Percentiles rank a stretch among this genome's conserved stretches.
These are phyloP conservation scores for Pituophis catenifer DNA, from an alignment of 2,113 vertebrate species.

Conservation along the genomic window DNA sequence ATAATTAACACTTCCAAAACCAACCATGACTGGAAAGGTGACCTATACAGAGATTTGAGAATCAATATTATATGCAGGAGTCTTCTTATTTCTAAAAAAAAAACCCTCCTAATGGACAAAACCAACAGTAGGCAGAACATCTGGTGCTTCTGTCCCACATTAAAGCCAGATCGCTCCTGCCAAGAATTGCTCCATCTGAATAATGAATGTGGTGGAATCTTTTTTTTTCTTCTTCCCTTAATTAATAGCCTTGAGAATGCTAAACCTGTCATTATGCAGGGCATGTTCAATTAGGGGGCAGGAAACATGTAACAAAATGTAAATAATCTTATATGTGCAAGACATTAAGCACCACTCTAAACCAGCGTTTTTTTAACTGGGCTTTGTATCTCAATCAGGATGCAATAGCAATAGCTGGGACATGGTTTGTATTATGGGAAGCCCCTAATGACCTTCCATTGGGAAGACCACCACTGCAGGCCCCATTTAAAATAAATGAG, in stretches of 20 bases:
- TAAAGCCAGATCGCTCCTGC: slow-evolving; percentile 17
- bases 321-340: slow-evolving; percentile 21
- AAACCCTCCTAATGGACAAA: not conserved
- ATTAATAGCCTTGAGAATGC: slow-evolving; percentile 46
- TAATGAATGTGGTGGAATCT: slow-evolving; percentile 21
- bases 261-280: slow-evolving; percentile 42
- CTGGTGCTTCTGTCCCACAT: slow-evolving; percentile 27
- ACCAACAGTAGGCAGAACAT: slow-evolving; percentile 23
- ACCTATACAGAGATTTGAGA: slow-evolving; percentile 17
- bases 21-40: slow-evolving; percentile 5
- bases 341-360: not conserved
- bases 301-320: not conserved
- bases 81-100: slow-evolving; percentile 33
- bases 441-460: not conserved
- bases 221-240: not conserved
- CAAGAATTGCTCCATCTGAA: slow-evolving; percentile 19
- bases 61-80: slow-evolving; percentile 17
- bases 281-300: slow-evolving; percentile 34
- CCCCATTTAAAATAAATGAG: not conserved
- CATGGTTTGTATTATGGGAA: not conserved
- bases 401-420: not conserved
- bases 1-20: slow-evolving; percentile 13
- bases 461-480: not conserved
- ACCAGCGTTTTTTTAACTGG: slow-evolving; percentile 3
- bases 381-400: not conserved